Conservation (phyloP, 37 sponge, comb jelly and placozoan species). For the Axinella damicornis region DNA sequence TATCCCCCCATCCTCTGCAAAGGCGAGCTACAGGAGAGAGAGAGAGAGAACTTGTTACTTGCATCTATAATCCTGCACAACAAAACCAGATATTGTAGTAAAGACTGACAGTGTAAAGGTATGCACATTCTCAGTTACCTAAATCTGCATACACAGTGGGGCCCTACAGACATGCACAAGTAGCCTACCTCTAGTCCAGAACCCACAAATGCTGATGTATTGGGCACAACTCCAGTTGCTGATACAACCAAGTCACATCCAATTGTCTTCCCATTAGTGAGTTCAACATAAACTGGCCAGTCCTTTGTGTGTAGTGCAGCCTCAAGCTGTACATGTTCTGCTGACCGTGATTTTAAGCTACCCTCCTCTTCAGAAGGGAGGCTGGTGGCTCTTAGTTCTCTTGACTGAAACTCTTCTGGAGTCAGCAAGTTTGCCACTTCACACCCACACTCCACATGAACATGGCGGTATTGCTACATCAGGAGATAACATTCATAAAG, state of each 20-base stretch:
- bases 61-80: too few relatives aligned
- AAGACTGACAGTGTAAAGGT: too few relatives aligned
- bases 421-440: conserved; percentile 70
- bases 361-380: background rate
- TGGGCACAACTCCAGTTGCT: conserved; percentile 94
- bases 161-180: too few relatives aligned
- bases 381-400: background rate
- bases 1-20: conserved; percentile 82
- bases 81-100: too few relatives aligned
- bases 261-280: conserved; percentile 84
- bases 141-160: too few relatives aligned
- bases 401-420: conserved; percentile 12
- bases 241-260: conserved; percentile 96
- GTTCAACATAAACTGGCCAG: conserved; percentile 87
- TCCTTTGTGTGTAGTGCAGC: background rate
- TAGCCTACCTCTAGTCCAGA: too few relatives aligned
- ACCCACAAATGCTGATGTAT: background rate
- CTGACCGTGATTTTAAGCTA: too few relatives aligned
- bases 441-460: conserved; percentile 89
- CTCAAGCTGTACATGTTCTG: background rate
- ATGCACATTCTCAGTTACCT: too few relatives aligned
- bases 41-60: background rate
- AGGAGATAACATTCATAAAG: too few relatives aligned
- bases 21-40: conserved; percentile 1
- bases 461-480: conserved; percentile 33